Evolutionary conservation across 2,888 invertebrate species (phyloP), one percentile per base, ranked within the genome.

Genomic region (Caenorhabditis japonica): DNA sequence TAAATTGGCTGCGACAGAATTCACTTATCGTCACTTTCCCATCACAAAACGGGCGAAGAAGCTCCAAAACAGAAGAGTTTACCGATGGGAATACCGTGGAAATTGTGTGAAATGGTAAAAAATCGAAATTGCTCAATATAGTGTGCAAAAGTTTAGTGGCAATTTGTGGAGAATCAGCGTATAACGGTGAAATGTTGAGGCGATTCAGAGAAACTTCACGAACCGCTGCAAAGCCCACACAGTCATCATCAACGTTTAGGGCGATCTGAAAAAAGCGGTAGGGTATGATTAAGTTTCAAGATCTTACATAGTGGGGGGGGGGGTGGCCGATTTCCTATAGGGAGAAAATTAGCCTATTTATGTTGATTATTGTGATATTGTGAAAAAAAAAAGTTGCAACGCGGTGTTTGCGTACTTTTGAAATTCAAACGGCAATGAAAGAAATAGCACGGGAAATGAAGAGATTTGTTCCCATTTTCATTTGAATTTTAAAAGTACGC

Each of bases 1-100:
- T 59, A n/a, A 47, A 59, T 17, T 59, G 59, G 13, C 47, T 38
- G 1, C 59, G 46, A 17, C 47, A 47, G n/a, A 59, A 59, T 38
- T 46, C 36, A 5, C 25, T 30, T 19, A 12, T 39, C 10, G 21
- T 17, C 7, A 59, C 21, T 3, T 38, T 17, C 12, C 59, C 39
- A 10, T 59, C 30, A 21, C 47, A 59, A 12, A 59, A 41, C 15
- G 53, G 41, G n/a, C 4, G 17, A 4, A 55, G 19, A 5, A 53
- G 23, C 0, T n/a, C 1, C 3, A 10, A 4, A 19, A 30, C 10
- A 3, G 2, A 4, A 1, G 30, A 15, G 12, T 47, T 47, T 0
- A 8, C 19, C 1, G 46, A 23, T 1, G 59, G 59, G 17, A 17
- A 59, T 10, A 59, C 25, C 2, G 47, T n/a, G 7, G 23, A 12